Base-by-base conservation (phyloP, 2,797 vertebrate genomes). In the Avahi laniger region DNA sequence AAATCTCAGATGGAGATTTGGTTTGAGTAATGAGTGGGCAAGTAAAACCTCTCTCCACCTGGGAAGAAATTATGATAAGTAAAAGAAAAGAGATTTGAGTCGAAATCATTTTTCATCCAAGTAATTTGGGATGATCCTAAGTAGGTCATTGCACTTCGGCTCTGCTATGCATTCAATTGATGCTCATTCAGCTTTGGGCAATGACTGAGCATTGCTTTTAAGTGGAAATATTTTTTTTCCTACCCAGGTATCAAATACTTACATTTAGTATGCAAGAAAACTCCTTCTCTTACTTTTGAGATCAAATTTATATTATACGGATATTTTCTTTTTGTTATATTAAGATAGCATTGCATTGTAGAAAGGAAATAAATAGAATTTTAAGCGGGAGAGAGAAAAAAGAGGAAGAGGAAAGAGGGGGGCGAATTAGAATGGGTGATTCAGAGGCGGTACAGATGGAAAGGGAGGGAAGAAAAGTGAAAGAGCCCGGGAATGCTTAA, bases 121-220 rank as follows among this genome's bases (percentile, higher is more conserved):
- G 15, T 90, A 84, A 87, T 84, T 69, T 63, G 72, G 57, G 72
- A 46, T 57, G 81, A 92, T 90, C 80, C 87, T 96, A 96, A 96
- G 84, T 95, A 96, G 95, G 97, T 96, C 93, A n/a, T 69, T 81
- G 92, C 87, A 63, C 79, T 93, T 93, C 0, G 13, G 57, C 80
- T 89, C 59, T 22, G 75, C 59, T 69, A 12, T 57, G 76, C 87
- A 12, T 87, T 91, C 94, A n/a, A 35, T 0, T 33, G 83, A 41
- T 75, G 78, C 70, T 75, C 75, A 18, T 90, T 96, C 80, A 35
- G 13, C 87, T 73, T 24, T 46, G 73, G 92, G 91, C n/a, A 0
- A 50, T 50, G 92, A 70, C 5, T 30, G 57, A 96, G 65, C 72
- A 54, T 52, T 78, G 78, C 85, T 90, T 93, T 95, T 48, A 82